These are phyloP conservation scores for Pseudochirops corinnae DNA, from an alignment of 2,797 vertebrate genomes.

Conservation along the genomic window DNA sequence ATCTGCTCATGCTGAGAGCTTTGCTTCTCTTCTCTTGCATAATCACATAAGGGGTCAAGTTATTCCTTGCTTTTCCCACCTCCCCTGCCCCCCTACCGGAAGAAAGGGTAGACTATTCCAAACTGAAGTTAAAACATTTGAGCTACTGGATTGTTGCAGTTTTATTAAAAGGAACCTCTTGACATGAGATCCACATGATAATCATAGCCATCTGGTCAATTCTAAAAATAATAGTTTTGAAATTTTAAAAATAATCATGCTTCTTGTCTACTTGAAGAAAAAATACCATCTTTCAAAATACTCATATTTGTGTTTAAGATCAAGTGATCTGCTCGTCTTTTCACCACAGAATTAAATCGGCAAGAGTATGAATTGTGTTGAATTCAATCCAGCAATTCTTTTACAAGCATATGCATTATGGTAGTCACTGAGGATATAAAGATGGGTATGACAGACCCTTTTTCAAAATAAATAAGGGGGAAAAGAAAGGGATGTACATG, in stretches of 20 bases:
- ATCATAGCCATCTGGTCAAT: background rate
- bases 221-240: background rate
- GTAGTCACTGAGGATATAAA: background rate
- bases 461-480: background rate
- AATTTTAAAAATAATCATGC: background rate
- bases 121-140: background rate
- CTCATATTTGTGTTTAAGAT: background rate
- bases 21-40: rapidly evolving
- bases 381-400: background rate
- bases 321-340: constrained; percentile 7
- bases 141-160: background rate
- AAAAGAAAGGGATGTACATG: background rate
- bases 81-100: background rate
- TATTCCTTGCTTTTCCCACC: background rate
- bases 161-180: constrained; percentile 16
- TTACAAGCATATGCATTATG: background rate
- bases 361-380: background rate
- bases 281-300: background rate
- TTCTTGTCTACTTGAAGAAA: constrained; percentile 20
- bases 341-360: background rate
- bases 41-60: background rate
- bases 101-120: background rate
- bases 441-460: background rate
- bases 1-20: background rate
- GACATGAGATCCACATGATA: background rate